Base-by-base conservation (phyloP, 2,113 vertebrate genomes). In the Chaetodon trifascialis region DNA sequence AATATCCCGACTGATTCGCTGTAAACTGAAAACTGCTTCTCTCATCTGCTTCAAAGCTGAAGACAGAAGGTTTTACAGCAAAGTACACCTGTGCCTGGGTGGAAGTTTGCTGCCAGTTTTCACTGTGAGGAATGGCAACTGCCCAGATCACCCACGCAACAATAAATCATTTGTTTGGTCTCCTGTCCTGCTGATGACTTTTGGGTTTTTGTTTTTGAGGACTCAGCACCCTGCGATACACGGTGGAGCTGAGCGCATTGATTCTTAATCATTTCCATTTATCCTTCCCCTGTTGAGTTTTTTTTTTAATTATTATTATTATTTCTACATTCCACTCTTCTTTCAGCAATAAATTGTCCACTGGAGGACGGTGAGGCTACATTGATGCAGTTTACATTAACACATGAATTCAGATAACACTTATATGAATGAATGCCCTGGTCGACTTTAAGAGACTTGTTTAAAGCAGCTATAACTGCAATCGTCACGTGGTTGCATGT, bases 151-250 rank as follows among this genome's bases (percentile, higher is more conserved):
- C 40, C 49, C 4, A 1, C 36, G 49, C 25, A 59, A 56, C 49
- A 71, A 83, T 73, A 73, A 77, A 77, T 78, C 15, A 73, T 86
- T 76, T 76, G 80, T 86, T 68, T 73, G 60, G 69, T 47, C 73
- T 73, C 19, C 46, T 80, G 51, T 78, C 59, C 69, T 15, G 51
- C 54, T 79, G 60, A 62, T 84, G 65, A 62, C 73, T 83, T 84
- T 36, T 23, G 47, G 38, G 58, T 52, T 83, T 55, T 62, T 19
- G 47, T 72, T 85, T 77, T 72, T 30, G 56, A 87, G 36, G 69
- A 64, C 79, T 82, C 80, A 89, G 80, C 72, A 65, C 17, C 54
- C 12, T 46, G 40, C n/a, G 40, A 78, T 65, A 49, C 76, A 78
- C 64, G 67, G 17, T 8, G 17, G 76, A 76, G 73, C 69, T 14